These are phyloP conservation scores for Drosophila acutilabella DNA, from an alignment of 2,888 invertebrate species.

Conservation along the genomic window DNA sequence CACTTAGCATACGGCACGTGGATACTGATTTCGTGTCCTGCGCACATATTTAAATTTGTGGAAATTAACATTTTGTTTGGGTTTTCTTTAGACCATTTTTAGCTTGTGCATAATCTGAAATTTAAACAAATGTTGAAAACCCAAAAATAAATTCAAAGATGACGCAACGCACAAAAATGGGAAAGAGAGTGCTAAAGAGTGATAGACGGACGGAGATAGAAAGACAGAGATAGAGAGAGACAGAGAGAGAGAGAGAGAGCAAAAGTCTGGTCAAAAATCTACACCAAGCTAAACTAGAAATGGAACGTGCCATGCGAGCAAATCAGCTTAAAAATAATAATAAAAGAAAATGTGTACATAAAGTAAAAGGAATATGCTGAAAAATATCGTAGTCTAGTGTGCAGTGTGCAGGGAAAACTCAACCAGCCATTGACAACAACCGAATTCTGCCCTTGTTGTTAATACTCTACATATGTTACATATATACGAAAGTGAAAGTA, in stretches of 20 bases:
- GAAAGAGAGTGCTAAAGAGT: neutral
- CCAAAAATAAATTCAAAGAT: conserved; percentile 59
- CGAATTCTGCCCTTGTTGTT: conserved; percentile 18
- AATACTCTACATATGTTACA: conserved; percentile 4
- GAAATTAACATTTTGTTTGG: conserved; percentile 43
- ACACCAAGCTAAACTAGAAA: conserved; percentile 57
- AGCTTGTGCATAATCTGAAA: conserved; percentile 70
- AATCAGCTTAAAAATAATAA: conserved; percentile 69
- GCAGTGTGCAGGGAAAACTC: conserved; percentile 23
- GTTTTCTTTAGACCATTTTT: conserved; percentile 20
- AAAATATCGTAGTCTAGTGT: conserved; percentile 33
- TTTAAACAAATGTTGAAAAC: conserved; percentile 76
- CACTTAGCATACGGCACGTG: conserved; percentile 58
- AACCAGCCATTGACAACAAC: conserved; percentile 48
- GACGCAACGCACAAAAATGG: conserved; percentile 14
- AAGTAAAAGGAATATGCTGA: conserved; percentile 47
- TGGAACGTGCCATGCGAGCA: conserved; percentile 72
- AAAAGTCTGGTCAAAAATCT: conserved; percentile 32
- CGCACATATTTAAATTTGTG: conserved; percentile 64
- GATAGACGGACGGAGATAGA: neutral
- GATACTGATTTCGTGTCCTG: conserved; percentile 28
- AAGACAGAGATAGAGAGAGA: neutral
- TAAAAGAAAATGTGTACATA: conserved; percentile 48
- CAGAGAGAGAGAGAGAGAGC: neutral
- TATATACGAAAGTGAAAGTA: neutral